Conservation (phyloP, 2,797 vertebrate genomes). For the Chiroxiphia lanceolata region DNA sequence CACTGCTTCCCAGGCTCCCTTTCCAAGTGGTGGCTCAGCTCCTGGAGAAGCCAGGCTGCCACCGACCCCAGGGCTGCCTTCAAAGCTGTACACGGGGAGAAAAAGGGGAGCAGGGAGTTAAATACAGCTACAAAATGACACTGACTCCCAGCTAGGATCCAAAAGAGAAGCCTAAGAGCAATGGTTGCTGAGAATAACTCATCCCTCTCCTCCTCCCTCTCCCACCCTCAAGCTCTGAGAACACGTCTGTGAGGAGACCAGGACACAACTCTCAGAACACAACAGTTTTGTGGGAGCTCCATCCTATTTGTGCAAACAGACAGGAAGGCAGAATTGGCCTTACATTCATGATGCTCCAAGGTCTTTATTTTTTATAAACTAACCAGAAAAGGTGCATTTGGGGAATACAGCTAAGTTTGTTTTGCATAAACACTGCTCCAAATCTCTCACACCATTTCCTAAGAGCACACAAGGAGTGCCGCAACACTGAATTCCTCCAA, state of each 20-base stretch:
- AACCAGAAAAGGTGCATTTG: not conserved
- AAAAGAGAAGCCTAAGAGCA: not conserved
- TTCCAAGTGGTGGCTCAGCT: not conserved
- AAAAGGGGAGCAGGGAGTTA: not conserved
- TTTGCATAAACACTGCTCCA: not conserved
- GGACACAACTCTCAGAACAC: not conserved
- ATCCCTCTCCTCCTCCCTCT: not conserved
- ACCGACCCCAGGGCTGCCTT: constrained; percentile 29
- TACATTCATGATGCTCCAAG: not conserved
- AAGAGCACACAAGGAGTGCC: not conserved
- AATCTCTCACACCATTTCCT: not conserved
- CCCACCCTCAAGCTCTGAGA: not conserved
- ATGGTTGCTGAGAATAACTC: not conserved
- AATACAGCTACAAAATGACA: constrained; percentile 4
- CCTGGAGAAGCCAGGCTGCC: not conserved
- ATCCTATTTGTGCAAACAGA: not conserved
- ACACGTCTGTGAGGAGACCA: accelerated
- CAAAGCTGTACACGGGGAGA: constrained; percentile 10
- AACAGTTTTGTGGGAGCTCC: not conserved
- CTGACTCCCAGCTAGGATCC: not conserved
- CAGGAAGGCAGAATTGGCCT: not conserved
- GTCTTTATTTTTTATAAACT: not conserved
- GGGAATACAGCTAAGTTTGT: not conserved
- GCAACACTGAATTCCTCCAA: not conserved
- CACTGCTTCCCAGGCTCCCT: not conserved